A percentile compares a stretch with the other conserved stretches of the same genome.
Conservation (phyloP, 1,140 invertebrate genomes). For the Drosophila santomea region DNA sequence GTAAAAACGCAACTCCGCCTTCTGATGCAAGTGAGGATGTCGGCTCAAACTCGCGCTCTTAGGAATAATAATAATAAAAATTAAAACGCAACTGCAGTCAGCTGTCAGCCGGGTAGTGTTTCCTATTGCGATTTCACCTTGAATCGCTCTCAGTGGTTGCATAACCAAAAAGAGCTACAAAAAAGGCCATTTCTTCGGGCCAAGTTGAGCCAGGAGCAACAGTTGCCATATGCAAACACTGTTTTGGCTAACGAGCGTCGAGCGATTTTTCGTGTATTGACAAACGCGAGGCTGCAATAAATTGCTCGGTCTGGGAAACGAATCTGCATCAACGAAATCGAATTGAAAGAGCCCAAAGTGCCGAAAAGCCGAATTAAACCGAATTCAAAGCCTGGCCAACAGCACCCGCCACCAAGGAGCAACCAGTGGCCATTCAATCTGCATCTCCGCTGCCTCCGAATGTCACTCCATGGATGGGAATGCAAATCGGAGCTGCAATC, state of each 20-base stretch:
- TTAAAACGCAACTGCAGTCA: constrained; percentile 51
- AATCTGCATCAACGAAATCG: constrained; percentile 18
- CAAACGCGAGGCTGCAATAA: constrained; percentile 56
- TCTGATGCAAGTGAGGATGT: constrained; percentile 15
- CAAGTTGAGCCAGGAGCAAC: constrained; percentile 25
- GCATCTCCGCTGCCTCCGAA: constrained; percentile 17
- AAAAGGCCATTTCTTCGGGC: constrained; percentile 16
- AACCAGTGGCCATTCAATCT: constrained; percentile 31
- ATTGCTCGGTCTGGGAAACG: constrained; percentile 62
- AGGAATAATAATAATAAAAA: constrained; percentile 45
- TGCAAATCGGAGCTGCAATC: constrained; percentile 49
- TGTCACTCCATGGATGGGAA: constrained; percentile 43
- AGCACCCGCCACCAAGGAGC: constrained; percentile 28
- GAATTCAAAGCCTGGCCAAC: constrained; percentile 20
- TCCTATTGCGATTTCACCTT: constrained; percentile 73
- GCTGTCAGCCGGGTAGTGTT: constrained; percentile 37
- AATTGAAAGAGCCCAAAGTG: constrained; percentile 27
- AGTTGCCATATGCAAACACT: constrained; percentile 60
- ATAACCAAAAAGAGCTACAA: constrained; percentile 24
- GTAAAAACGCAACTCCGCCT: constrained; percentile 15
- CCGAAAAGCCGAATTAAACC: constrained; percentile 12
- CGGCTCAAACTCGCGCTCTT: constrained; percentile 17
- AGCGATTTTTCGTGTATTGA: constrained; percentile 63
- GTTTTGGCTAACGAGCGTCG: constrained; percentile 55
- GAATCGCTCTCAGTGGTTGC: constrained; percentile 53